A percentile compares a stretch with the other conserved stretches of the same genome.
Conservation (phyloP, 2,888 invertebrate genomes). For the Fragum whitleyi region DNA sequence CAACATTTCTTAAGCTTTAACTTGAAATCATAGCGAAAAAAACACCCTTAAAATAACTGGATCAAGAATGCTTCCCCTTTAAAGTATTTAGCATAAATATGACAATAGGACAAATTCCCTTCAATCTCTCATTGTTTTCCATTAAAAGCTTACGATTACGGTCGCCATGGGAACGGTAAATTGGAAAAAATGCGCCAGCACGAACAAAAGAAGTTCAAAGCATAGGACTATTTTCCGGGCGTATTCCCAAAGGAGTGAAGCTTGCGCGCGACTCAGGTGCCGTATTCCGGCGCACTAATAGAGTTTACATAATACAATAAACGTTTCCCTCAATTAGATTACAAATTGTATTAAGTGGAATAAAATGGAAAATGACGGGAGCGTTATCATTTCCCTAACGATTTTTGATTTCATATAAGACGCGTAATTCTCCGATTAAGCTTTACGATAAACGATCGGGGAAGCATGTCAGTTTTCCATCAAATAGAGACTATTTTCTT, state of each 20-base stretch:
- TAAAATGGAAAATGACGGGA: conserved; percentile 15
- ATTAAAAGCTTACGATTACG: conserved; percentile 58
- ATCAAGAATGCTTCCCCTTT: neutral
- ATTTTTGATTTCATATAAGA: conserved; percentile 52
- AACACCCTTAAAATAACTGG: no score
- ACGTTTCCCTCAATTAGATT: conserved; percentile 75
- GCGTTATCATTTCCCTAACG: conserved; percentile 48
- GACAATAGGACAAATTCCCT: neutral
- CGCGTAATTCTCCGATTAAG: conserved; percentile 28
- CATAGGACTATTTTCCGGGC: neutral
- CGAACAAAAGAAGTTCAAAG: conserved; percentile 47
- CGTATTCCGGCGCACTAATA: conserved; percentile 54
- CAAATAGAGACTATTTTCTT: neutral
- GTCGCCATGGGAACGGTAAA: conserved; percentile 43
- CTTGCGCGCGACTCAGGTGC: conserved; percentile 64
- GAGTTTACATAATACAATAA: conserved; percentile 78
- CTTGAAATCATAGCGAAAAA: no score
- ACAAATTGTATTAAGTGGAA: conserved; percentile 51
- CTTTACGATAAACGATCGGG: neutral
- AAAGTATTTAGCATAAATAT: conserved; percentile 16
- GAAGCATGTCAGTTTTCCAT: conserved; percentile 1
- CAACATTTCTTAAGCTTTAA: no score
- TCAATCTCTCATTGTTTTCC: conserved; percentile 30
- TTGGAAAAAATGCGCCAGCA: conserved; percentile 57
- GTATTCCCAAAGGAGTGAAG: conserved; percentile 18